Base-by-base conservation (phyloP, 2,797 vertebrate genomes). In the Syndactyla subalaris region DNA sequence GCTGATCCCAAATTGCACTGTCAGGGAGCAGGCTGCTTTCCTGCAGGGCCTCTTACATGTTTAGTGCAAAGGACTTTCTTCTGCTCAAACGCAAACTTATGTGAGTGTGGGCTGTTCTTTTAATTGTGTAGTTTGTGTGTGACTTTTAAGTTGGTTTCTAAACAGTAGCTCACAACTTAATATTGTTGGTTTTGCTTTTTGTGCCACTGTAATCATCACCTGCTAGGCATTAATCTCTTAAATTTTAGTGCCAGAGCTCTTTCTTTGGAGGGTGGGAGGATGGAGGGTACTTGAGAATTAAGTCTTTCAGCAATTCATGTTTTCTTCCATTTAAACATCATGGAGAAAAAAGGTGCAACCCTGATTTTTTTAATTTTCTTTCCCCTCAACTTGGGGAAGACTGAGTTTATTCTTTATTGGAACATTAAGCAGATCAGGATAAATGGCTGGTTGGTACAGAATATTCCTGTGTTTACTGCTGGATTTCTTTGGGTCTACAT, bases 111-210 rank as follows among this genome's bases (percentile, higher is more conserved):
- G n/a, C 38, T 71, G 48, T 66, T 36, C 18, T 9, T 67, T 59
- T 32, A 27, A 24, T 22, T 65, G 17, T 24, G 14, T 23, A 1
- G 14, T 38, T 77, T 43, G 21, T 26, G 36, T 17, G 30, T 22
- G 15, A 4, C 6, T 63, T 81, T 32, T 63, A 19, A 55, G 4
- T 62, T 81, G 48, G 10, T 19, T 81, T 82, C 58, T 38, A 23
- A 39, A 10, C 58, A 29, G 13, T 0, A 2, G 8, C 24, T 79
- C 17, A 38, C 27, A 48, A 16, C 5, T 51, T 30, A 55, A 6
- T 80, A 7, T 3, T 43, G 16, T 30, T 9, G 1, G 3, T 49
- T 63, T 46, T 74, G 52, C 0, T 0, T 68, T 63, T 73, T 5
- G 2, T 77, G 27, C 23, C 4, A 0, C 18, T 38, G 32, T 48